Evolutionary conservation across 2,113 vertebrate species (phyloP), one percentile per base, ranked within the genome.

Genomic region (Mus musculus): DNA sequence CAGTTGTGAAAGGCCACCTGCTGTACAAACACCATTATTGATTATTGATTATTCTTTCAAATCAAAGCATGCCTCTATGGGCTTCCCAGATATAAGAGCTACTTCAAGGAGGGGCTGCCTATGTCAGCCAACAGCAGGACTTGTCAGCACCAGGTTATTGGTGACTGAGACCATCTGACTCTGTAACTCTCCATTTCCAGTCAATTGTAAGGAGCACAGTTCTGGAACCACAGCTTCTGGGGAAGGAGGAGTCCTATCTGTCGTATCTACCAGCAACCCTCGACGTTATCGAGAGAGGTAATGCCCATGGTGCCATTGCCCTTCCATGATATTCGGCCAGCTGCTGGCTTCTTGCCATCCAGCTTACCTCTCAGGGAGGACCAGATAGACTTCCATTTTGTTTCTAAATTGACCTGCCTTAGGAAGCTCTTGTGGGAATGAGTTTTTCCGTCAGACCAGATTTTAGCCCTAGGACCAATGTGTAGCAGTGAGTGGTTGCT

Each of bases 301-400:
- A 24, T 2, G 3, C 0, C 33, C 26, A 0, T 2, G 59, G 6
- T 24, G 46, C 20, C 75, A 54, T 12, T 3, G 14, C 39, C 86
- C 10, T 0, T 8, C 52, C 28, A 0, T 9, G 11, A 30, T 4
- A 0, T 6, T 0, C 3, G 0, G 28, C 24, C 20, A 9, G 8
- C 67, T 42, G 9, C 42, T 12, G 3, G 7, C 11, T 54, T 72
- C 87, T 30, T 7, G 16, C 22, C 20, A 0, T 82, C 67, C 17
- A 11, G n/a, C 22, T 9, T 30, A 1, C 7, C 73, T 89, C 46
- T 77, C 22, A 5, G 46, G 88, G 30, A 2, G 0, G 36, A 63
- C 16, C 1, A 22, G 0, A 46, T 59, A 22, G 13, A 7, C 9
- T 16, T 22, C 8, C 4, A 4, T 33, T 49, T 17, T 16, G 8